Evolutionary conservation across 1,140 invertebrate species (phyloP).

Genomic region (Triops longicaudatus): DNA sequence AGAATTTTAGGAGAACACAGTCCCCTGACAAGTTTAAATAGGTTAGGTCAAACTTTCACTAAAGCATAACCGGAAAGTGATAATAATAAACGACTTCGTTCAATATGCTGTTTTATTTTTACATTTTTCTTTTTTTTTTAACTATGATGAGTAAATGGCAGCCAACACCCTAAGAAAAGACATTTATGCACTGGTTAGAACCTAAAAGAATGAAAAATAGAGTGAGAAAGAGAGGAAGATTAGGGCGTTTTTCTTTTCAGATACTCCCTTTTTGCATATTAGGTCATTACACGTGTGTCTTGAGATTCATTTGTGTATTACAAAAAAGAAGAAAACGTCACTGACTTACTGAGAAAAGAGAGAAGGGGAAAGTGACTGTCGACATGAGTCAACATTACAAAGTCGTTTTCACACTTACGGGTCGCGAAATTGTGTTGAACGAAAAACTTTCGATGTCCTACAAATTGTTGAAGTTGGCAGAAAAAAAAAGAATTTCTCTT

Average conservation of each 20-base stretch:
- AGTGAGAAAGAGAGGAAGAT: background rate
- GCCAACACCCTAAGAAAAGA: background rate
- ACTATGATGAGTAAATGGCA: background rate
- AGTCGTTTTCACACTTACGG: background rate
- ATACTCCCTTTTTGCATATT: background rate
- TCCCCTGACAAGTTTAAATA: background rate
- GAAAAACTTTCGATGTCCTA: background rate
- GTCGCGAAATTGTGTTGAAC: background rate
- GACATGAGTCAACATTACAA: background rate
- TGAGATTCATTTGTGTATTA: too few relatives aligned
- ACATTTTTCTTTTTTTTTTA: too few relatives aligned
- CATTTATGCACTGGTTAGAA: too few relatives aligned
- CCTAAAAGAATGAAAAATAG: too few relatives aligned
- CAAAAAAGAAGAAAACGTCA: background rate
- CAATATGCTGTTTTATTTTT: background rate
- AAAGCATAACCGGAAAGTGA: background rate
- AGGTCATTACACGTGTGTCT: background rate
- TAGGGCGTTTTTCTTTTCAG: background rate
- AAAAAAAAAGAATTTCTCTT: too few relatives aligned
- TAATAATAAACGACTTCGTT: background rate
- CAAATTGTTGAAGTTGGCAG: background rate
- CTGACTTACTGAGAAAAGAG: background rate
- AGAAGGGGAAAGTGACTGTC: background rate
- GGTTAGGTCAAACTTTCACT: background rate
- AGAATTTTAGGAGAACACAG: too few relatives aligned